These are phyloP conservation scores for Camponotus pennsylvanicus DNA, from an alignment of 1,140 invertebrate genomes.

Conservation along the genomic window DNA sequence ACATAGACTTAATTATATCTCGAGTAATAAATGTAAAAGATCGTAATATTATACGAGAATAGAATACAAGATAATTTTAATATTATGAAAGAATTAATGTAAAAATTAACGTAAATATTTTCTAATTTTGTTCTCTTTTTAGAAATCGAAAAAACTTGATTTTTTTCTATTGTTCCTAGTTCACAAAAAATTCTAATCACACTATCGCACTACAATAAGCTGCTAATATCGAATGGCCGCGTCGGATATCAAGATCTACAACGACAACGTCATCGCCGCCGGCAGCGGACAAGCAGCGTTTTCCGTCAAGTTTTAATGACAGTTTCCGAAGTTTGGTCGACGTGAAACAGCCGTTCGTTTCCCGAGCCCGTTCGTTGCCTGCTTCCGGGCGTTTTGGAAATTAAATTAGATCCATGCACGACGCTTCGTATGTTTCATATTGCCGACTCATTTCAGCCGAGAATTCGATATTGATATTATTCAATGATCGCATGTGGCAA, in stretches of 20 bases:
- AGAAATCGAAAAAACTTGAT: background rate
- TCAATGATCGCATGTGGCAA: background rate
- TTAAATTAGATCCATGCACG: constrained; percentile 67
- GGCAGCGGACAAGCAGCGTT: constrained; percentile 23
- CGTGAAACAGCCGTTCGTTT: constrained; percentile 54
- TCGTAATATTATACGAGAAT: background rate
- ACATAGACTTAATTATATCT: constrained; percentile 30
- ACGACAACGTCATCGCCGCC: background rate
- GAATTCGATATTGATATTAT: constrained; percentile 22
- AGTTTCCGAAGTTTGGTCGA: constrained; percentile 64
- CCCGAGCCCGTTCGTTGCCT: background rate
- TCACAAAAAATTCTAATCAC: constrained; percentile 2
- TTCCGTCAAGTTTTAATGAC: constrained; percentile 72
- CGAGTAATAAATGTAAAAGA: constrained; percentile 7
- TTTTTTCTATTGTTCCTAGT: too few species aligned
- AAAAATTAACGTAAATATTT: background rate
- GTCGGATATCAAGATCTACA: constrained; percentile 60
- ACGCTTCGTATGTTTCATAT: constrained; percentile 23
- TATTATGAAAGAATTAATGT: background rate
- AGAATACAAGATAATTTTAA: constrained; percentile 20
- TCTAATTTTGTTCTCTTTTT: background rate
- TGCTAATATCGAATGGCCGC: background rate
- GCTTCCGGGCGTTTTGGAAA: constrained; percentile 66
- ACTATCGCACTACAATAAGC: constrained; percentile 4
- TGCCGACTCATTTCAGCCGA: background rate